phyloP scores from a whole-genome alignment of 1,140 invertebrate species.

The Penaeus indicus region DNA sequence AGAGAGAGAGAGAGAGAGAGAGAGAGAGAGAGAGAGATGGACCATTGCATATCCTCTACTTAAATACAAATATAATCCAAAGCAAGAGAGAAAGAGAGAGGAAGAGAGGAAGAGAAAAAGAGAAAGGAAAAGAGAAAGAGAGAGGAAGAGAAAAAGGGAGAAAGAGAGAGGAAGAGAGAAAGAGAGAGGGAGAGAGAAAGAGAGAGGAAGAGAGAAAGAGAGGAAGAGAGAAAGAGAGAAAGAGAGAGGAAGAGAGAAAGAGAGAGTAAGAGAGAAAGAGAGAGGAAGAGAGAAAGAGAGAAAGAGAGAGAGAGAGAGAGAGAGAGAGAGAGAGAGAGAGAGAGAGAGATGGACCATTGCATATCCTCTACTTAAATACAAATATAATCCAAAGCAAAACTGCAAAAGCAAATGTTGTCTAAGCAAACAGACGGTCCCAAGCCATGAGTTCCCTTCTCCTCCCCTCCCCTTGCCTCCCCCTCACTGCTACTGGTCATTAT shows the following conservation, averaged over 20 bases:
- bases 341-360: not conserved
- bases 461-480: constrained; percentile 12
- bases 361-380: constrained; percentile 39
- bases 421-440: constrained; percentile 22
- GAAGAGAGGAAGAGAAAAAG: not conserved
- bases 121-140: not conserved
- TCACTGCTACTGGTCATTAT: constrained; percentile 55
- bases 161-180: not conserved
- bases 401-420: constrained; percentile 50
- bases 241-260: not conserved
- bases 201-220: not conserved
- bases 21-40: not conserved
- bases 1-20: no score
- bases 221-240: not conserved
- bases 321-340: no score
- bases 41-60: constrained; percentile 14
- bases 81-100: not conserved
- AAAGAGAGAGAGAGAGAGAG: no score
- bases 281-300: not conserved
- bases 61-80: constrained; percentile 44
- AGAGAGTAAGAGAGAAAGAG: not conserved
- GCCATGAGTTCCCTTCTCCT: constrained; percentile 40
- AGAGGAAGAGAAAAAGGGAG: not conserved
- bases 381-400: constrained; percentile 45
- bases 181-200: not conserved